A percentile compares a stretch with the other conserved stretches of the same genome.
These are phyloP conservation scores for Epirrhoe alternata DNA, from an alignment of 2,888 invertebrate species.

Conservation along the genomic window DNA sequence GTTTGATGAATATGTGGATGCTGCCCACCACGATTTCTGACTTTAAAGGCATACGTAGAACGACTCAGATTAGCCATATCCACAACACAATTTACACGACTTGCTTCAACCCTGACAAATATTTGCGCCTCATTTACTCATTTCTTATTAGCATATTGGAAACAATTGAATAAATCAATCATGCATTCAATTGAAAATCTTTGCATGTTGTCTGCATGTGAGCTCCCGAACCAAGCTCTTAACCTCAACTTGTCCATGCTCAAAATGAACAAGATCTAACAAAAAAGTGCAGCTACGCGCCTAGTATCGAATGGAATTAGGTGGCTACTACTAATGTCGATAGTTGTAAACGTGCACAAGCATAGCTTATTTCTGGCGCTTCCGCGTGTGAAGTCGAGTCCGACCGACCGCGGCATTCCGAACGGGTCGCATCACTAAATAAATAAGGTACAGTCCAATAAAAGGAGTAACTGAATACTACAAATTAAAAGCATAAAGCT, in stretches of 20 bases:
- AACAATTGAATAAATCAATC: no score
- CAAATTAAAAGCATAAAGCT: slow-evolving; percentile 23
- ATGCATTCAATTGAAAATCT: no score
- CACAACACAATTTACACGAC: no score
- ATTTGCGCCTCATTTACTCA: no score
- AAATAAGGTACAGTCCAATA: slow-evolving; percentile 32
- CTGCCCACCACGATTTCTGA: no score
- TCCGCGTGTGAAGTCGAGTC: slow-evolving; percentile 76
- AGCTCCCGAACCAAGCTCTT: not conserved
- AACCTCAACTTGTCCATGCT: no score
- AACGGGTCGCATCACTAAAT: slow-evolving; percentile 52
- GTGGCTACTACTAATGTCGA: slow-evolving; percentile 44
- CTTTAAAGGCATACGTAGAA: no score
- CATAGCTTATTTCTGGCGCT: slow-evolving; percentile 80
- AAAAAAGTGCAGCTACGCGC: slow-evolving; percentile 12
- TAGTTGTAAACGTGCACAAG: slow-evolving; percentile 58
- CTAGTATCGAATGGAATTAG: slow-evolving; percentile 32
- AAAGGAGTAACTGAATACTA: slow-evolving; percentile 25
- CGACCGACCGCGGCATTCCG: slow-evolving; percentile 68
- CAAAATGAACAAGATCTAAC: not conserved
- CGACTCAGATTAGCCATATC: no score
- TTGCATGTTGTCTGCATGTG: no score
- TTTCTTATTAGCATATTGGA: no score
- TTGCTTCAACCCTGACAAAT: no score
- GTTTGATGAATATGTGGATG: no score